Evolutionary conservation across 1,140 invertebrate genomes (phyloP).

Genomic region (Harpegnathos saltator): DNA sequence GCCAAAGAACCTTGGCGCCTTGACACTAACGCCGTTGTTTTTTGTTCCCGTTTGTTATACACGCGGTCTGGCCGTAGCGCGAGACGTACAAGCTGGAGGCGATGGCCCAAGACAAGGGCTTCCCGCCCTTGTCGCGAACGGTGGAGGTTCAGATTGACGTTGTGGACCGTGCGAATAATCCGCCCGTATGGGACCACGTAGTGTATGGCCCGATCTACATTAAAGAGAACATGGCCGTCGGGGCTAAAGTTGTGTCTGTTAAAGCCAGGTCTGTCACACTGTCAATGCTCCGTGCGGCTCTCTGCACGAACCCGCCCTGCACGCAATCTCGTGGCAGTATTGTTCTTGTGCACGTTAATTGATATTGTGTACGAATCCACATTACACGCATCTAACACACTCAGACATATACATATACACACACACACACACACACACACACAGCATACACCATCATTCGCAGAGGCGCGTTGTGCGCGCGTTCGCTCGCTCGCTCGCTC

Average conservation of each 20-base stretch:
- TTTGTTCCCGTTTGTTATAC: conserved; percentile 88
- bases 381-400: conserved; percentile 58
- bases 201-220: conserved; percentile 98
- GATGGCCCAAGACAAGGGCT: conserved; percentile 98
- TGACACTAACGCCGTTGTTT: conserved; percentile 83
- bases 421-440: conserved; percentile 19
- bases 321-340: conserved; percentile 86
- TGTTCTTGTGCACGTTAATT: conserved; percentile 86
- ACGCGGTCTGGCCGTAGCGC: conserved; percentile 89
- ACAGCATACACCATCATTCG: conserved; percentile 63
- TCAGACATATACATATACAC: conserved; percentile 31
- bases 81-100: conserved; percentile 98
- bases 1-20: conserved; percentile 69
- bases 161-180: conserved; percentile 98
- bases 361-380: conserved; percentile 85
- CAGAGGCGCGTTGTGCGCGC: not conserved
- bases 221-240: conserved; percentile 98
- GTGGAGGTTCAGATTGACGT: conserved; percentile 99
- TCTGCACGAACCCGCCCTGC: conserved; percentile 81
- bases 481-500: conserved; percentile 30
- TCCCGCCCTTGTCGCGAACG: conserved; percentile 95
- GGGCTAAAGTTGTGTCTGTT: conserved; percentile 97
- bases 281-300: conserved; percentile 81
- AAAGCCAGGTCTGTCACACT: conserved; percentile 97
- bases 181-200: conserved; percentile 97